phyloP scores from a whole-genome alignment of 2,113 vertebrate genomes.

The Crotalus helleri region DNA sequence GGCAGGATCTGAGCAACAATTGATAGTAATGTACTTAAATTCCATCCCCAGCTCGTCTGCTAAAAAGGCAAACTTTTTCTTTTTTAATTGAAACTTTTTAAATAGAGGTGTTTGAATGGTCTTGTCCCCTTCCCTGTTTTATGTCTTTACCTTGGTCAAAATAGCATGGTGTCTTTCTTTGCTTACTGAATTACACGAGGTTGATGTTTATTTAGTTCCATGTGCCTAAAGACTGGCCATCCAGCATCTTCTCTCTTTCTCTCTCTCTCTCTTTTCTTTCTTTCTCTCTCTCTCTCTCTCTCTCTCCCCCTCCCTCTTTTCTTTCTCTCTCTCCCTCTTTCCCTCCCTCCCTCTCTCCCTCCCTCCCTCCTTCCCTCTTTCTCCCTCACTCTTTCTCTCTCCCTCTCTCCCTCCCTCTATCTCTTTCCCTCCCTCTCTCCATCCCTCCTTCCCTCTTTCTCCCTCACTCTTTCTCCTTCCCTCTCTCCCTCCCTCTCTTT shows the following conservation, averaged over 20 bases:
- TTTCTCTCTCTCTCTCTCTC: neutral
- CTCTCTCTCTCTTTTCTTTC: neutral
- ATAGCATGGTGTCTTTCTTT: neutral
- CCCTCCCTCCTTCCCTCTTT: fast-evolving
- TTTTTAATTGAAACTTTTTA: neutral
- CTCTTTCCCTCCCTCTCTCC: no score
- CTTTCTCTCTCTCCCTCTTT: fast-evolving
- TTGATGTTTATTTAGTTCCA: neutral
- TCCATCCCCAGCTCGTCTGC: neutral
- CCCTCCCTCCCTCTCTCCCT: fast-evolving
- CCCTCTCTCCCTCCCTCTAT: no score
- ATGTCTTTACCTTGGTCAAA: neutral
- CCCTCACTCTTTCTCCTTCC: no score
- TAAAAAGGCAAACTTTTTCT: neutral
- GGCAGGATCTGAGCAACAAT: neutral
- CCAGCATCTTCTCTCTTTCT: neutral
- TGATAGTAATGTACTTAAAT: neutral
- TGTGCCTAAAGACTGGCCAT: neutral
- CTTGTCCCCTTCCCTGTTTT: neutral
- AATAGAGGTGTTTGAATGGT: neutral
- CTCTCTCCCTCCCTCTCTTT: no score
- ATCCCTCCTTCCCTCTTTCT: no score
- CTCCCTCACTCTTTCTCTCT: fast-evolving
- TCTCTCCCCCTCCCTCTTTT: neutral
- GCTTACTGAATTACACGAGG: neutral